Conservation (phyloP, 2,113 vertebrate genomes). For the Caracal caracal region DNA sequence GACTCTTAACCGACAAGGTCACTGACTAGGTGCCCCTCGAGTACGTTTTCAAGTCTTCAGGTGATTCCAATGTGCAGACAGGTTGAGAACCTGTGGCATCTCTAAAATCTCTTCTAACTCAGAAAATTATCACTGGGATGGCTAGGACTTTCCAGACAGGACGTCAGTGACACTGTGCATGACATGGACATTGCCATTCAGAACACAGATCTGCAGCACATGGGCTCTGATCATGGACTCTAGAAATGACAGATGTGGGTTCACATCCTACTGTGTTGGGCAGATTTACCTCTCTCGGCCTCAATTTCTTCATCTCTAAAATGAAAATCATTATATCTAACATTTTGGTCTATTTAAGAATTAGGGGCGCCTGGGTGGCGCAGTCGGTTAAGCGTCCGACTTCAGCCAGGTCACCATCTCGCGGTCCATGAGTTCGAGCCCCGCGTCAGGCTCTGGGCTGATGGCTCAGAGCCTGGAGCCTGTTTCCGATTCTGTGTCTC, state of each 20-base stretch:
- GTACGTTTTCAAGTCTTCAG: neutral
- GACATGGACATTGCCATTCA: neutral
- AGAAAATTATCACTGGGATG: neutral
- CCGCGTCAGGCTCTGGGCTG: too few relatives aligned
- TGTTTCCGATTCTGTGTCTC: too few relatives aligned
- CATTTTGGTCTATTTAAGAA: neutral
- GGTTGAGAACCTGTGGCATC: neutral
- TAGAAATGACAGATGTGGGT: neutral
- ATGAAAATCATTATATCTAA: conserved; percentile 7
- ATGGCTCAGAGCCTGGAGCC: too few relatives aligned
- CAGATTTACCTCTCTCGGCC: neutral
- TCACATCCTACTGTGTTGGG: neutral
- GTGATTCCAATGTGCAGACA: neutral
- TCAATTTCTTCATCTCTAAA: conserved; percentile 24
- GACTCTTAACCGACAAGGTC: too few relatives aligned
- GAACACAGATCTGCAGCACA: neutral
- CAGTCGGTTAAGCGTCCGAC: too few relatives aligned
- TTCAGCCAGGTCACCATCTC: too few relatives aligned
- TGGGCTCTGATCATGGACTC: neutral
- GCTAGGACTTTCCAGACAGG: neutral
- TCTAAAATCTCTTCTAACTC: neutral
- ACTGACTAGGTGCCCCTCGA: too few relatives aligned
- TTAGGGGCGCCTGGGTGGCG: too few relatives aligned
- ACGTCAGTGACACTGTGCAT: neutral
- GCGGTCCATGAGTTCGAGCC: too few relatives aligned